Percentiles rank a stretch among this genome's conserved stretches.
phyloP scores from a whole-genome alignment of 2,888 invertebrate genomes.

The Lochmaea crataegi region DNA sequence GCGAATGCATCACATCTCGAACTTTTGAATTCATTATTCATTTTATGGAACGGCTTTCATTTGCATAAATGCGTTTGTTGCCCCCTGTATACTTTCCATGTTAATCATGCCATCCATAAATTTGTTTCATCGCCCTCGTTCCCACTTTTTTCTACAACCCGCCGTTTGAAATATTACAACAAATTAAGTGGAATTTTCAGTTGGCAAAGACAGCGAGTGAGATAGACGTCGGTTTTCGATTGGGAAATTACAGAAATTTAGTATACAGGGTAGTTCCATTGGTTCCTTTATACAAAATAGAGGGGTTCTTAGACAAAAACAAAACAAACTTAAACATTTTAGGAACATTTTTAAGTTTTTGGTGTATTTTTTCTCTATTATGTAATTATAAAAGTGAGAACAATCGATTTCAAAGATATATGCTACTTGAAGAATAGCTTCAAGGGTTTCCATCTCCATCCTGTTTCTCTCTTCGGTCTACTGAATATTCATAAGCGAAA shows the following conservation, averaged over 20 bases:
- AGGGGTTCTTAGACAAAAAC: too few species aligned
- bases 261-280: too few species aligned
- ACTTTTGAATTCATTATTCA: constrained; percentile 57
- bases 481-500: too few species aligned
- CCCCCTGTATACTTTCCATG: constrained; percentile 42
- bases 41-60: constrained; percentile 53
- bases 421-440: too few species aligned
- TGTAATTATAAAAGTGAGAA: too few species aligned
- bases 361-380: too few species aligned
- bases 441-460: too few species aligned
- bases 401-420: too few species aligned
- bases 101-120: constrained; percentile 50
- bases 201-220: constrained; percentile 12
- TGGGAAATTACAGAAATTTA: neutral
- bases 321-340: too few species aligned
- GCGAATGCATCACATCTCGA: constrained; percentile 54
- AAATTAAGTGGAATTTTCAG: constrained; percentile 27
- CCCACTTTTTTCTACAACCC: constrained; percentile 19
- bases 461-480: too few species aligned
- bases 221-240: neutral
- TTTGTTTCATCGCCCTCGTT: constrained; percentile 36
- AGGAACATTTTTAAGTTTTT: too few species aligned
- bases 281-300: too few species aligned
- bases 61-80: constrained; percentile 55
- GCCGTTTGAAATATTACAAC: constrained; percentile 21